A percentile compares a stretch with the other conserved stretches of the same genome.
phyloP scores from a whole-genome alignment of 2,888 invertebrate genomes.

The Chrysopilus asiliformis region DNA sequence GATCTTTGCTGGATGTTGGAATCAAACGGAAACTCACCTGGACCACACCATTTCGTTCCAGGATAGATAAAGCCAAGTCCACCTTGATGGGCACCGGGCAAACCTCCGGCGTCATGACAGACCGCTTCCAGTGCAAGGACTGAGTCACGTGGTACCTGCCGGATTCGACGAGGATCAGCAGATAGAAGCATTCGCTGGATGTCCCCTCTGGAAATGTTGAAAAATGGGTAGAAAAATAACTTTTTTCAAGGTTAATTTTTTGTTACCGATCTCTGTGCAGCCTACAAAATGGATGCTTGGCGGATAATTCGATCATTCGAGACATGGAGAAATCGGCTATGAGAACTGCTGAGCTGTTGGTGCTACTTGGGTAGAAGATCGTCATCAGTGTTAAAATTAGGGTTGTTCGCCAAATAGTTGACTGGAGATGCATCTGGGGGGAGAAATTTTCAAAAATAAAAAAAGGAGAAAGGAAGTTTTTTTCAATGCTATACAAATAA shows the following conservation, averaged over 20 bases:
- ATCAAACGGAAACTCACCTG: no score
- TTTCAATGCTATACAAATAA: no score
- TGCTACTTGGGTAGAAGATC: no score
- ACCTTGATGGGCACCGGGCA: conserved; percentile 29
- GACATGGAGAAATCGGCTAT: conserved; percentile 50
- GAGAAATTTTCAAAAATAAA: no score
- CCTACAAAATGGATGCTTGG: conserved; percentile 44
- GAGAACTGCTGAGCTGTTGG: conserved; percentile 38
- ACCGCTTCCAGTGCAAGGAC: conserved; percentile 44
- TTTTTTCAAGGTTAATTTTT: background rate
- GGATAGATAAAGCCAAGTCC: conserved; percentile 44
- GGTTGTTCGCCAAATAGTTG: no score
- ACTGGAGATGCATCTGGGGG: no score
- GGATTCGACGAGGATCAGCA: conserved; percentile 42
- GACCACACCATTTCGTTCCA: conserved; percentile 70
- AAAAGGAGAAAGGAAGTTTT: no score
- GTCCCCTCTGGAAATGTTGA: conserved; percentile 35
- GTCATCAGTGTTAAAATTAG: no score
- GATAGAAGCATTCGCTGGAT: conserved; percentile 46
- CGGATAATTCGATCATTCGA: conserved; percentile 48
- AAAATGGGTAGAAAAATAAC: background rate
- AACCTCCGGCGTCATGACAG: conserved; percentile 35
- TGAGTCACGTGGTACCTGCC: conserved; percentile 47
- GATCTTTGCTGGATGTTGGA: no score
- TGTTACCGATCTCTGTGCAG: conserved; percentile 44